Conservation (phyloP, 2,888 invertebrate species). For the Mimachlamys varia region DNA sequence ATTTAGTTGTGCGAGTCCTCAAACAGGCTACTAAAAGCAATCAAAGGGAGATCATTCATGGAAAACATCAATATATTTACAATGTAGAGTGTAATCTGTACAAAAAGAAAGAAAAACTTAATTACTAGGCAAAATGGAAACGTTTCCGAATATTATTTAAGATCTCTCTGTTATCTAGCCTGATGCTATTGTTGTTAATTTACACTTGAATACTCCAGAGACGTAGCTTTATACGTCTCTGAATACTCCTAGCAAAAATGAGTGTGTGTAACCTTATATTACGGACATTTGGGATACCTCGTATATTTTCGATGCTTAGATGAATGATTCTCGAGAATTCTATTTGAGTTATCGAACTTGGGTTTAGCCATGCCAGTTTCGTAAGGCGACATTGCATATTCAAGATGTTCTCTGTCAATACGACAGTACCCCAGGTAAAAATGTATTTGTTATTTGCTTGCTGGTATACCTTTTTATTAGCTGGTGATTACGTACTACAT, state of each 20-base stretch:
- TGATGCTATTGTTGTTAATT: too few relatives aligned
- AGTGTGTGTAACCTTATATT: background rate
- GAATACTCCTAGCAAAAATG: background rate
- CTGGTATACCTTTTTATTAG: background rate
- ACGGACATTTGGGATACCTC: background rate
- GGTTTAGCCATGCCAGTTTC: conserved; percentile 14
- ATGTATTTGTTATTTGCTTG: background rate
- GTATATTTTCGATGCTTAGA: background rate
- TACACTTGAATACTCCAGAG: too few relatives aligned
- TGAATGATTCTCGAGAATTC: background rate
- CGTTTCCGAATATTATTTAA: too few relatives aligned
- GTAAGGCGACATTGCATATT: background rate
- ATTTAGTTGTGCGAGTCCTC: too few relatives aligned
- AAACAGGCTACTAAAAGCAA: too few relatives aligned
- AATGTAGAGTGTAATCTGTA: too few relatives aligned
- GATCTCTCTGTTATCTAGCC: too few relatives aligned
- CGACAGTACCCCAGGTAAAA: background rate
- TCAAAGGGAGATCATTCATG: too few relatives aligned
- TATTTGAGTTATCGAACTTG: background rate
- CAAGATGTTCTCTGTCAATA: background rate
- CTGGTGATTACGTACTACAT: background rate
- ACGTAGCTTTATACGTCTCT: too few relatives aligned
- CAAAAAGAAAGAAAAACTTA: too few relatives aligned
- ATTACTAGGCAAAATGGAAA: too few relatives aligned
- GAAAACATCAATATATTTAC: too few relatives aligned